Base-by-base conservation (phyloP, 2,113 vertebrate species). In the Acanthisitta chloris region DNA sequence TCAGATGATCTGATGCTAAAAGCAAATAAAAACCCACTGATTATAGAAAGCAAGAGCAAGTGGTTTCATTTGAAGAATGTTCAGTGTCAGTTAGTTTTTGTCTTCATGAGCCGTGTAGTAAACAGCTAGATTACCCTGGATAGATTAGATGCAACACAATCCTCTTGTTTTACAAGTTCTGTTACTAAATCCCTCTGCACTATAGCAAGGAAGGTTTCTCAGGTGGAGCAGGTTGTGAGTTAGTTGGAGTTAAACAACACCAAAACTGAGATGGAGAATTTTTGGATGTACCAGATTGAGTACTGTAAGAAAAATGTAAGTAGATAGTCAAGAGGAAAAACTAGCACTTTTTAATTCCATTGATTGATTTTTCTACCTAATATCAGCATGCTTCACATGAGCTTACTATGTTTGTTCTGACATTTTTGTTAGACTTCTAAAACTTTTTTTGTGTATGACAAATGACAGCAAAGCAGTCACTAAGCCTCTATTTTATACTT, bases 211-310 rank as follows among this genome's bases (percentile, higher is more conserved):
- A 89, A 96, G 49, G 59, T 84, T 81, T 86, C 33, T 81, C 51
- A 29, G 83, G 52, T 84, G 58, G 43, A 81, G 70, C n/a, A 71
- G 12, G 12, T 49, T 43, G 45, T 23, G 0, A 26, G 21, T 55
- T 52, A 64, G 77, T 74, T 78, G 8, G 12, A 51, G 29, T 55
- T 20, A 52, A 12, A 69, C 36, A 71, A 26, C 57, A 1, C 17
- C 66, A 21, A 40, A 86, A 70, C 8, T 40, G 89, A 92, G 77
- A 99, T 99, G 99, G 99, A 99, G 95, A 99, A 99, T 96, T 99
- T 99, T 91, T 99, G 99, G 99, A 98, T 98, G 88, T 99, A 98
- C 97, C 99, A 99, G 40, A 91, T 97, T 62, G 99, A 99, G 58
- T 95, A 90, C 94, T 86, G 38, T 9, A 97, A 98, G 40, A 98